These are phyloP conservation scores for Uria lomvia DNA, from an alignment of 2,113 vertebrate genomes.

Conservation along the genomic window DNA sequence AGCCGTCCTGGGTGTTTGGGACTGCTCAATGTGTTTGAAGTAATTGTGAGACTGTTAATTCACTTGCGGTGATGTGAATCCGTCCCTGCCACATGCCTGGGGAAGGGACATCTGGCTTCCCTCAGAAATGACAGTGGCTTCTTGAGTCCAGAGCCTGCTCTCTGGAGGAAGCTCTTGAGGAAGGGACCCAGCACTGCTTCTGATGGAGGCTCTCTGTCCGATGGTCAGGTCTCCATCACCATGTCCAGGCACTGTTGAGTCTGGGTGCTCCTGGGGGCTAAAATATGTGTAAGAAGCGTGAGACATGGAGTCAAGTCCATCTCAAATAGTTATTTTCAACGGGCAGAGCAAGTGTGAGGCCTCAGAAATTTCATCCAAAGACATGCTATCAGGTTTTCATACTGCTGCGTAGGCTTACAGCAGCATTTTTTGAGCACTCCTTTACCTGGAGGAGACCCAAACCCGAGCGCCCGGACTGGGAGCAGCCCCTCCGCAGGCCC, in stretches of 20 bases:
- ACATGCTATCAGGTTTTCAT: fast-evolving
- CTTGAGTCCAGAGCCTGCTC: neutral
- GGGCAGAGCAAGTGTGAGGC: neutral
- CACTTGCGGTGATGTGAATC: neutral
- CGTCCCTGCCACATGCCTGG: neutral
- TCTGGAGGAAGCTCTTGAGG: neutral
- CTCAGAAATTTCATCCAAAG: neutral
- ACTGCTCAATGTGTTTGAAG: neutral
- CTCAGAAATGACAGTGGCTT: neutral
- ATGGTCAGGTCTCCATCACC: neutral
- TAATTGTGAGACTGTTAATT: neutral
- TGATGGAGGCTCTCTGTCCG: neutral
- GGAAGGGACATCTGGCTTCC: neutral
- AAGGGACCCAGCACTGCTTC: neutral
- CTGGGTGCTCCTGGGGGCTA: neutral
- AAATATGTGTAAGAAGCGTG: neutral
- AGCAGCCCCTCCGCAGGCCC: neutral
- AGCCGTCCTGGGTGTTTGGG: neutral
- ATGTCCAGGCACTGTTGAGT: fast-evolving
- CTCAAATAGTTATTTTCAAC: neutral
- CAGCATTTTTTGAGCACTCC: neutral
- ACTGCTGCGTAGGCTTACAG: neutral
- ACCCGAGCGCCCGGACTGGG: fast-evolving
- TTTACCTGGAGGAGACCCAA: neutral
- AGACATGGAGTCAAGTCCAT: neutral